phyloP scores from a whole-genome alignment of 2,888 invertebrate genomes.

The Alcis repandata region DNA sequence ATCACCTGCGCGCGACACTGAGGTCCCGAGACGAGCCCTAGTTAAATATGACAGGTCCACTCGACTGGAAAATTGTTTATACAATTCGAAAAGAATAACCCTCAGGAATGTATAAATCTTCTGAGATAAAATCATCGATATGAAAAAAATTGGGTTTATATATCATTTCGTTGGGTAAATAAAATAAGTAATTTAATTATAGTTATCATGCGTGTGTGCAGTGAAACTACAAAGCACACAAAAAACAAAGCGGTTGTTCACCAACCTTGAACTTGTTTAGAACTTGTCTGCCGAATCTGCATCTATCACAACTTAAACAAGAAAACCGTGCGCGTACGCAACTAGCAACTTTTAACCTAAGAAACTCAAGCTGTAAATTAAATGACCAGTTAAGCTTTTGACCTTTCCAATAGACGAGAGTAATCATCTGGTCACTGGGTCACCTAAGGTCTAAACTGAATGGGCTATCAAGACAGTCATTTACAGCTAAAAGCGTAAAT shows the following conservation, averaged over 20 bases:
- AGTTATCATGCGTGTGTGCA: too few species aligned
- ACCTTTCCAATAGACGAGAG: slow-evolving; percentile 28
- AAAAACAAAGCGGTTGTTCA: too few species aligned
- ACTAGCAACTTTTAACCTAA: too few species aligned
- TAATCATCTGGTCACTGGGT: slow-evolving; percentile 42
- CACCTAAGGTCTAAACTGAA: slow-evolving; percentile 51
- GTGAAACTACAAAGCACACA: too few species aligned
- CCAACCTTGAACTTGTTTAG: too few species aligned
- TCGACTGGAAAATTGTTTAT: slow-evolving; percentile 37
- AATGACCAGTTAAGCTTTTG: slow-evolving; percentile 8
- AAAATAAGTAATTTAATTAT: neutral
- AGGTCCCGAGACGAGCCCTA: slow-evolving; percentile 64
- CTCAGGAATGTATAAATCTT: neutral
- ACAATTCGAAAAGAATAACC: neutral
- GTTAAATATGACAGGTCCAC: slow-evolving; percentile 56
- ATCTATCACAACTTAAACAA: too few species aligned
- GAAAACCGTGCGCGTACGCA: too few species aligned
- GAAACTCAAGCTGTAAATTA: neutral
- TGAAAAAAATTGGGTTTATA: neutral
- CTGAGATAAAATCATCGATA: neutral
- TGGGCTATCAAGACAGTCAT: slow-evolving; percentile 74
- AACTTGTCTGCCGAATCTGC: too few species aligned
- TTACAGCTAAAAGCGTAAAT: slow-evolving; percentile 76
- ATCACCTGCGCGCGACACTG: slow-evolving; percentile 79
- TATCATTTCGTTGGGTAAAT: too few species aligned